Percentiles rank a stretch among this genome's conserved stretches.
These are phyloP conservation scores for Volucella inflata DNA, from an alignment of 2,888 invertebrate genomes.

Conservation along the genomic window DNA sequence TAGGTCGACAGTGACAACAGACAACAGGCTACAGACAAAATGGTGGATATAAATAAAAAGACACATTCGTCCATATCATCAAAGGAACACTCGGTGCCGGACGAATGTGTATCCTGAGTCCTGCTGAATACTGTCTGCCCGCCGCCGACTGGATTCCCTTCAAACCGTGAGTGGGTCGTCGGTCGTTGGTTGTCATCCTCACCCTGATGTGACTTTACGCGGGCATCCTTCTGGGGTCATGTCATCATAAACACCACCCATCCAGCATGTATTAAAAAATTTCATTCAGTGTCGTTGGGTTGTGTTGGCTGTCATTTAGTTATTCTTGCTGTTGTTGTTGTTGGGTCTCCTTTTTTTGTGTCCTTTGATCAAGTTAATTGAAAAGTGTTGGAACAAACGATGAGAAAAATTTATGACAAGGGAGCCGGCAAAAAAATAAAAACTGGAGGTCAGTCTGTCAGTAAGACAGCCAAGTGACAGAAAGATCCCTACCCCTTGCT, in stretches of 20 bases:
- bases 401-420: conserved; percentile 15
- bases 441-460: not conserved
- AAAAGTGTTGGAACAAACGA: conserved; percentile 55
- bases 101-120: not conserved
- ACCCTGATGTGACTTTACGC: conserved; percentile 56
- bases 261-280: not conserved
- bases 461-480: not conserved
- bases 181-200: conserved; percentile 3
- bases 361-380: conserved; percentile 67
- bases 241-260: conserved; percentile 6
- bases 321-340: not conserved
- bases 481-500: too few relatives aligned
- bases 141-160: conserved; percentile 6
- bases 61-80: conserved; percentile 15
- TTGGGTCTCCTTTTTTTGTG: conserved; percentile 10
- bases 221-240: conserved; percentile 51
- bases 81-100: conserved; percentile 28
- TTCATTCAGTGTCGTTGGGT: not conserved
- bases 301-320: conserved; percentile 1
- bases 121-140: not conserved
- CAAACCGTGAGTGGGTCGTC: not conserved
- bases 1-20: too few relatives aligned
- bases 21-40: conserved; percentile 41
- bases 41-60: conserved; percentile 44
- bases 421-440: not conserved